These are phyloP conservation scores for Otis tarda DNA, from an alignment of 2,113 vertebrate genomes.

Conservation along the genomic window DNA sequence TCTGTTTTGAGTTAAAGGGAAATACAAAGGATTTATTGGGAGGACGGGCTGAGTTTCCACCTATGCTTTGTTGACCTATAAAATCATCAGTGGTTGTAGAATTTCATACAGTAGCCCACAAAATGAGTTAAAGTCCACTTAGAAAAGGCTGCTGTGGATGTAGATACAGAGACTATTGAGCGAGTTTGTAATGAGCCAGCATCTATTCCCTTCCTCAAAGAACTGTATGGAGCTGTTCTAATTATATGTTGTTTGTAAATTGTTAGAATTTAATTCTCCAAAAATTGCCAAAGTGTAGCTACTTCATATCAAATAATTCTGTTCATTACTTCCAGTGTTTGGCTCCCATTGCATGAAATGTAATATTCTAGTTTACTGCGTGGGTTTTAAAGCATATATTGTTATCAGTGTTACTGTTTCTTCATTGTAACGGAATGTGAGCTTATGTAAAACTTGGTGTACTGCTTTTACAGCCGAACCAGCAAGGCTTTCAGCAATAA, in stretches of 20 bases:
- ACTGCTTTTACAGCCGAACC: slow-evolving; percentile 84
- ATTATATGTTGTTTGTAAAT: background rate
- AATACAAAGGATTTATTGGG: background rate
- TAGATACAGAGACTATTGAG: background rate
- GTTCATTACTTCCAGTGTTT: background rate
- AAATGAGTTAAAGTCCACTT: background rate
- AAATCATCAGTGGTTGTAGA: background rate
- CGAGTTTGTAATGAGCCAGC: background rate
- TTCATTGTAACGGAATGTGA: background rate
- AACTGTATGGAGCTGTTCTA: background rate
- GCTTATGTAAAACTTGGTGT: background rate
- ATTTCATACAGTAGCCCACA: background rate
- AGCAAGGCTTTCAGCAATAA: slow-evolving; percentile 99
- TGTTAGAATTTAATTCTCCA: background rate
- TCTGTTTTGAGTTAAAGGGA: background rate
- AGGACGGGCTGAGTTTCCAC: background rate
- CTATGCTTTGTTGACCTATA: background rate
- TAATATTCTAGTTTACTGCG: background rate
- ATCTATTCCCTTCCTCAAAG: background rate
- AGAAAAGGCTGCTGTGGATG: background rate
- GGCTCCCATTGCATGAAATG: background rate
- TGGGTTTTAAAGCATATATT: background rate
- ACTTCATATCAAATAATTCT: background rate
- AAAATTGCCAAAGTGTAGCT: background rate
- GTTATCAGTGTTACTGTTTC: background rate